Conservation (phyloP, 2,888 invertebrate species). For the Itoplectis maculator region DNA sequence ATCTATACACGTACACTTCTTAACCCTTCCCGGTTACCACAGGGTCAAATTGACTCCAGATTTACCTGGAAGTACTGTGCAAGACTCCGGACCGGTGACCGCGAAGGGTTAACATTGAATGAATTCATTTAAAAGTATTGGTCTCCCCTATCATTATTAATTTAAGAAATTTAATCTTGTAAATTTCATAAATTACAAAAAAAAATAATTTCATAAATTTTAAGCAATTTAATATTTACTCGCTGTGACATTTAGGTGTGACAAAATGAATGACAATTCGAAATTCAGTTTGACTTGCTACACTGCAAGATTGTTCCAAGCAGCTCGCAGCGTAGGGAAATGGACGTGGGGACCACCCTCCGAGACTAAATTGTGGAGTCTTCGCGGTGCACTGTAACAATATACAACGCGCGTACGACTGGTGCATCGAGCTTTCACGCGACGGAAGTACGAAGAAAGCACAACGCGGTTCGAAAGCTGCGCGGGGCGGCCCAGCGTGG, state of each 20-base stretch:
- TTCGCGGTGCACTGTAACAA: conserved; percentile 61
- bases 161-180: not conserved
- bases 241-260: not conserved
- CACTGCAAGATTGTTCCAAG: not conserved
- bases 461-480: conserved; percentile 34
- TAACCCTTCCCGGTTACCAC: no score
- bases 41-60: no score
- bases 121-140: no score
- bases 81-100: no score
- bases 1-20: no score
- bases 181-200: no score
- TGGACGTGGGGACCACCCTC: conserved; percentile 56
- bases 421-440: conserved; percentile 55
- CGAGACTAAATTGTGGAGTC: conserved; percentile 50
- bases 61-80: no score
- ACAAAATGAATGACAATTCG: not conserved
- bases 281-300: not conserved
- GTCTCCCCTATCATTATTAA: no score
- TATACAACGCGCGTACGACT: conserved; percentile 61
- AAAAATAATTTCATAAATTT: no score
- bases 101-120: no score
- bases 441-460: conserved; percentile 66
- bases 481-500: conserved; percentile 4
- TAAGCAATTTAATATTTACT: not conserved
- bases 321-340: conserved; percentile 6